These are phyloP conservation scores for Protula sp. DNA, from an alignment of 2,888 invertebrate species.

Conservation along the genomic window DNA sequence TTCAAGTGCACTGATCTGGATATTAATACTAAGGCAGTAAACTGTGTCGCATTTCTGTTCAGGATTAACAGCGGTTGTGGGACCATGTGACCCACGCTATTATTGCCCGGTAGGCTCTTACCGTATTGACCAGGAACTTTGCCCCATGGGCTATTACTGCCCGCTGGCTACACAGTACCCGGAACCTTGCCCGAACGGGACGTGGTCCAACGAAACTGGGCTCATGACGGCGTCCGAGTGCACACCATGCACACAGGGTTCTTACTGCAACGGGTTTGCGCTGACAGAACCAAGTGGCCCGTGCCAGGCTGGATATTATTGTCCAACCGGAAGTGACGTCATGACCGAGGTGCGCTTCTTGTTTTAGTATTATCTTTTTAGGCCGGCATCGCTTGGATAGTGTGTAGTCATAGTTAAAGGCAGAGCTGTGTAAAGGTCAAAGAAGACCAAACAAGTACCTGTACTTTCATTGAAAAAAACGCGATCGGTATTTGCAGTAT, in stretches of 20 bases:
- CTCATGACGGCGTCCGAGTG: slow-evolving; percentile 32
- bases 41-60: too few relatives aligned
- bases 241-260: slow-evolving; percentile 36
- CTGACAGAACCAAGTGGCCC: slow-evolving; percentile 38
- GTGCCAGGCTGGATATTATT: slow-evolving; percentile 47
- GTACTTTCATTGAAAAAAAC: too few relatives aligned
- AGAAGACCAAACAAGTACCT: too few relatives aligned
- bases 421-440: too few relatives aligned
- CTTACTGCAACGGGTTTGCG: slow-evolving; percentile 42
- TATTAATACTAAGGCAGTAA: too few relatives aligned
- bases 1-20: too few relatives aligned
- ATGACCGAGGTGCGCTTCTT: too few relatives aligned
- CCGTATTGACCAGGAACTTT: slow-evolving; percentile 27
- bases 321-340: slow-evolving; percentile 41
- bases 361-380: too few relatives aligned
- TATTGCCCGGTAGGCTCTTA: slow-evolving; percentile 43
- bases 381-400: too few relatives aligned
- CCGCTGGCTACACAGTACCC: slow-evolving; percentile 35
- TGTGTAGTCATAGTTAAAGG: too few relatives aligned
- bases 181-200: slow-evolving; percentile 42
- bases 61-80: slow-evolving; percentile 40
- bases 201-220: slow-evolving; percentile 41
- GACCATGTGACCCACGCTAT: slow-evolving; percentile 38
- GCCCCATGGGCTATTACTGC: slow-evolving; percentile 45
- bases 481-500: too few relatives aligned